phyloP scores from a whole-genome alignment of 2,888 invertebrate species.

The Archaeoteleia sp. region DNA sequence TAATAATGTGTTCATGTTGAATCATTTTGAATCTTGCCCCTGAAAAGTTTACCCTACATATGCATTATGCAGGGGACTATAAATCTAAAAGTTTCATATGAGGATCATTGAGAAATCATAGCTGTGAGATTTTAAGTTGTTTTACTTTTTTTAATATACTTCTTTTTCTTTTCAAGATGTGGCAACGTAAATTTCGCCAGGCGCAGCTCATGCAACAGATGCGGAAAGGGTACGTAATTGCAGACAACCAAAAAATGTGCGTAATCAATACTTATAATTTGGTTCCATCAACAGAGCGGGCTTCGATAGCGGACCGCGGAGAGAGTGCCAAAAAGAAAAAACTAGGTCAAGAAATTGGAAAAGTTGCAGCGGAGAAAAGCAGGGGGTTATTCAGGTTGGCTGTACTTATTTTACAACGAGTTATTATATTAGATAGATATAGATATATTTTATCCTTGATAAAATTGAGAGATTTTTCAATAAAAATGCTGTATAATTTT shows the following conservation, averaged over 20 bases:
- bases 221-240: constrained; percentile 81
- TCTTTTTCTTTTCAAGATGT: constrained; percentile 78
- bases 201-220: constrained; percentile 92
- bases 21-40: no score
- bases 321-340: constrained; percentile 83
- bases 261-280: constrained; percentile 36
- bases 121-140: neutral
- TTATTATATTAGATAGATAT: no score
- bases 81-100: no score
- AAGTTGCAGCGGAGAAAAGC: constrained; percentile 98
- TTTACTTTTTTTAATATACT: constrained; percentile 3
- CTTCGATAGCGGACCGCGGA: constrained; percentile 70
- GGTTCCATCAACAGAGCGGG: constrained; percentile 64
- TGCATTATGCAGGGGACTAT: no score
- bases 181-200: constrained; percentile 97
- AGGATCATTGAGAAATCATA: neutral
- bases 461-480: no score
- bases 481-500: no score
- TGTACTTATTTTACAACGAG: no score
- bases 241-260: constrained; percentile 8
- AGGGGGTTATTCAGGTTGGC: constrained; percentile 84
- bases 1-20: no score
- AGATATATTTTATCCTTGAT: no score
- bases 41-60: no score
- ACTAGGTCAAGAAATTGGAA: constrained; percentile 97